These are phyloP conservation scores for Candidula unifasciata DNA, from an alignment of 2,888 invertebrate species.

Conservation along the genomic window DNA sequence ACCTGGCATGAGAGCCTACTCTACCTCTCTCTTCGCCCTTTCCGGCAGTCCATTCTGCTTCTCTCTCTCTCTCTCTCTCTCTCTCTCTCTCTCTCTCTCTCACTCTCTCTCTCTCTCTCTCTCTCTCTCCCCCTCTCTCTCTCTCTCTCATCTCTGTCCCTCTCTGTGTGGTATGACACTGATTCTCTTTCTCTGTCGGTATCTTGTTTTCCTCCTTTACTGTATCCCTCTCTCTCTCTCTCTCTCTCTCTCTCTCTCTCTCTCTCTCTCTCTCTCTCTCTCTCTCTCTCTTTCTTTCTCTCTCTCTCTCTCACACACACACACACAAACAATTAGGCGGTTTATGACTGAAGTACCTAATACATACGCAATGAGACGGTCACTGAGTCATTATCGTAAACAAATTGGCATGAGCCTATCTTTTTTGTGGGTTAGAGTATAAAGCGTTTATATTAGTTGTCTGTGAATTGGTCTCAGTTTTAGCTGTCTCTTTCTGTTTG, in stretches of 20 bases:
- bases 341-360: too few species aligned
- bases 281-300: slow-evolving; percentile 7
- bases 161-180: neutral
- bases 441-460: too few species aligned
- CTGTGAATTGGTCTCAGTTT: too few species aligned
- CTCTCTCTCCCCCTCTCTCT: neutral
- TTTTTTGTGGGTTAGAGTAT: too few species aligned
- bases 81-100: neutral
- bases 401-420: too few species aligned
- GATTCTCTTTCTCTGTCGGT: neutral
- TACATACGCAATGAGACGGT: too few species aligned
- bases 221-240: slow-evolving; percentile 33
- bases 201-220: neutral
- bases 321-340: too few species aligned
- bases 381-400: too few species aligned
- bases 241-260: slow-evolving; percentile 21
- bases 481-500: too few species aligned
- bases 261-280: slow-evolving; percentile 22
- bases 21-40: too few species aligned
- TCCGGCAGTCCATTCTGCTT: neutral
- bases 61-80: neutral
- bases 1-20: too few species aligned
- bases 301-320: neutral
- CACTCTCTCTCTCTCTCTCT: neutral
- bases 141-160: neutral